A percentile compares a stretch with the other conserved stretches of the same genome.
phyloP scores from a whole-genome alignment of 2,888 invertebrate genomes.

The Lutraria lutraria region DNA sequence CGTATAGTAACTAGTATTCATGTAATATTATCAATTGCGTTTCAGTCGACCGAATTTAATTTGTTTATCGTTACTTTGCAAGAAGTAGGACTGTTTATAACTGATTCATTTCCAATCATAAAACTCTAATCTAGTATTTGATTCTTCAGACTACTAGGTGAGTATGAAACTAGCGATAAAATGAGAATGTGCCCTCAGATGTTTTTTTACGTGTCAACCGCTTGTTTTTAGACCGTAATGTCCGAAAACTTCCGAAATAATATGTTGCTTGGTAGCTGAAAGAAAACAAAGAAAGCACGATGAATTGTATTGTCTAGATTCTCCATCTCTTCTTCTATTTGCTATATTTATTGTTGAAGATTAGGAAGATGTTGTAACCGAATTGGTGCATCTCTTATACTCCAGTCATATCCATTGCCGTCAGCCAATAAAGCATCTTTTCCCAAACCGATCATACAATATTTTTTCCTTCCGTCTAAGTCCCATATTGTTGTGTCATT shows the following conservation, averaged over 20 bases:
- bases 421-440: not conserved
- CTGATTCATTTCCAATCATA: constrained; percentile 11
- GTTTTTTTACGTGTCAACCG: not conserved
- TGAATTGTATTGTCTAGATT: not conserved
- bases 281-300: not conserved
- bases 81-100: not conserved
- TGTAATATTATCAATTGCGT: constrained; percentile 5
- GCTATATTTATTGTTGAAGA: not conserved
- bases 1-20: not conserved
- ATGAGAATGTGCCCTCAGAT: too few relatives aligned
- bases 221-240: not conserved
- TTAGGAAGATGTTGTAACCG: not conserved
- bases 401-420: not conserved
- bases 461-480: not conserved
- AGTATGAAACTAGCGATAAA: too few relatives aligned
- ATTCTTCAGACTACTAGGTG: too few relatives aligned
- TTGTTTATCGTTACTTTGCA: not conserved
- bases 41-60: constrained; percentile 7
- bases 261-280: not conserved
- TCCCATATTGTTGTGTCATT: constrained; percentile 2
- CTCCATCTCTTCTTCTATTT: not conserved
- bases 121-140: too few relatives aligned
- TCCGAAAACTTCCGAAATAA: not conserved
- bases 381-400: not conserved
- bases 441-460: not conserved